Evolutionary conservation across 2,888 invertebrate species (phyloP).

Genomic region (Polydrusus cervinus): DNA sequence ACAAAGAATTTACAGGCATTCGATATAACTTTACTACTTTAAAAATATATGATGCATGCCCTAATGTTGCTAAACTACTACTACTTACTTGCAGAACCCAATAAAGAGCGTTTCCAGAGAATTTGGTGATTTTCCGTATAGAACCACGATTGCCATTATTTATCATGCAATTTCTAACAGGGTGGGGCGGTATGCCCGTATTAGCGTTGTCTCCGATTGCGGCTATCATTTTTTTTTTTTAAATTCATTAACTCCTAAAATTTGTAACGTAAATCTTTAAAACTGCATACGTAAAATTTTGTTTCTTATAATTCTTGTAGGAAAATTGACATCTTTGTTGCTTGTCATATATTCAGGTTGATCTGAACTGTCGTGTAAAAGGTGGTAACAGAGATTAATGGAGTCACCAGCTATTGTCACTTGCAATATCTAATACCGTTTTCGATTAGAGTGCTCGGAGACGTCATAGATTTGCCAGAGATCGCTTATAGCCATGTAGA

Average conservation of each 20-base stretch:
- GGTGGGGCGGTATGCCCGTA: background rate
- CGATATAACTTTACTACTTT: too few species aligned
- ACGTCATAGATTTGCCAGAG: too few species aligned
- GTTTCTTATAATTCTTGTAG: background rate
- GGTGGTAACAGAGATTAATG: background rate
- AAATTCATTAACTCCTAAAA: background rate
- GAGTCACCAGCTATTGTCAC: background rate
- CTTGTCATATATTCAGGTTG: conserved; percentile 1
- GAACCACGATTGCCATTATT: background rate
- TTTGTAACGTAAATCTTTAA: background rate
- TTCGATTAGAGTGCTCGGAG: too few species aligned
- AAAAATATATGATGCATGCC: too few species aligned
- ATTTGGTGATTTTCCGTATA: conserved; percentile 17
- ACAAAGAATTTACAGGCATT: too few species aligned
- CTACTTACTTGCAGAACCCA: conserved; percentile 44
- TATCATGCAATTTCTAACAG: background rate
- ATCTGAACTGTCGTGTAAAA: background rate
- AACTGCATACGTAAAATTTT: conserved; percentile 16
- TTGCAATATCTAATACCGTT: too few species aligned
- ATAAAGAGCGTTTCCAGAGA: conserved; percentile 38
- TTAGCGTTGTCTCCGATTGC: conserved; percentile 17
- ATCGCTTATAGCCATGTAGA: too few species aligned
- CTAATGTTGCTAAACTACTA: too few species aligned
- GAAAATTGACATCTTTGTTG: background rate
- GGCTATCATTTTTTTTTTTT: conserved; percentile 1